These are phyloP conservation scores for Shinisaurus crocodilurus DNA, from an alignment of 2,113 vertebrate genomes.

Conservation along the genomic window DNA sequence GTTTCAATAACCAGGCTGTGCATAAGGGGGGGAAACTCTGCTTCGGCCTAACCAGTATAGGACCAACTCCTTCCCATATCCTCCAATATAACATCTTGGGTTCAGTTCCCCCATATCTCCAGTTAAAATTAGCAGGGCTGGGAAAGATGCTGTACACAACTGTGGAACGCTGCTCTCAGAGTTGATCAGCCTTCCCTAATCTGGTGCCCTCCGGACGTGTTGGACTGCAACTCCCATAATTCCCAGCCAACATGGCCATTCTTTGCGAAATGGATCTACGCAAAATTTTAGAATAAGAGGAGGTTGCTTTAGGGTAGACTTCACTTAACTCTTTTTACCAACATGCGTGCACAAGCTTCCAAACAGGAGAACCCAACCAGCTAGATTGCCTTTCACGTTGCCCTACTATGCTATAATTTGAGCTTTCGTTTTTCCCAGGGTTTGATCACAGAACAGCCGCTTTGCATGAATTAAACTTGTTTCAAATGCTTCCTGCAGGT, in stretches of 20 bases:
- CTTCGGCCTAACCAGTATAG: no score
- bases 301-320: background rate
- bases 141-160: background rate
- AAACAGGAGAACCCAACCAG: background rate
- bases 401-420: background rate
- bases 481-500: background rate
- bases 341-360: background rate
- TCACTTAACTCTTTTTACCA: background rate
- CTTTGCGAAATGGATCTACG: background rate
- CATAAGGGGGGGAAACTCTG: no score
- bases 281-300: background rate
- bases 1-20: no score
- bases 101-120: background rate
- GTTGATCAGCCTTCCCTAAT: background rate
- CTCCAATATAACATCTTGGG: no score
- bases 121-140: background rate
- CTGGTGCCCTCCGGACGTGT: background rate
- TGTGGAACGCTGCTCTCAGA: background rate
- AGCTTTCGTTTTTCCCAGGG: background rate
- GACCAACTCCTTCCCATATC: no score
- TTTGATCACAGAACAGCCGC: background rate
- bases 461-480: background rate
- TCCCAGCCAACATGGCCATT: background rate
- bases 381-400: background rate
- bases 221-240: background rate